phyloP scores from a whole-genome alignment of 1,140 invertebrate genomes.

The Drosophila paulistorum region DNA sequence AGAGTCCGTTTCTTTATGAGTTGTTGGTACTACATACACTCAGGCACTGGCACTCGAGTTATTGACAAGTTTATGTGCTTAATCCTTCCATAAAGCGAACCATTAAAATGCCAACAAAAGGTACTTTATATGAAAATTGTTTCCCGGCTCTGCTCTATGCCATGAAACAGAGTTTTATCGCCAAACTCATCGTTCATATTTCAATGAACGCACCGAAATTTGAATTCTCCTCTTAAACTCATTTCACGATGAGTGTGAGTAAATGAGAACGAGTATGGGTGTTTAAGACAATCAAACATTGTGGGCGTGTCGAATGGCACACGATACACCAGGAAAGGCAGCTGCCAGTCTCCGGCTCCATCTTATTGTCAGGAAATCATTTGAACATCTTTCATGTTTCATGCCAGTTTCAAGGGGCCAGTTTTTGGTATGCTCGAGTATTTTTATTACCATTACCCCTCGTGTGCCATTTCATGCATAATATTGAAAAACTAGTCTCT shows the following conservation, averaged over 20 bases:
- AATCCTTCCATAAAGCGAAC: constrained; percentile 79
- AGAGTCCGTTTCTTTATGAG: constrained; percentile 31
- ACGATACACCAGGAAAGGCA: constrained; percentile 32
- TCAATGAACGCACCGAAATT: constrained; percentile 78
- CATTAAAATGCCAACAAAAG: constrained; percentile 82
- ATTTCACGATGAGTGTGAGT: constrained; percentile 16
- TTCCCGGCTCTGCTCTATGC: constrained; percentile 28
- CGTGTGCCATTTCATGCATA: constrained; percentile 55
- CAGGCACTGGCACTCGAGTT: constrained; percentile 71
- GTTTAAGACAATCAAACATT: constrained; percentile 66
- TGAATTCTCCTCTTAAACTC: constrained; percentile 45
- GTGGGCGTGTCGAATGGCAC: constrained; percentile 66
- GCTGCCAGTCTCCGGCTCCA: constrained; percentile 24
- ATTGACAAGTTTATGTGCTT: constrained; percentile 82
- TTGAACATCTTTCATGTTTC: constrained; percentile 22
- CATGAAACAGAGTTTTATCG: constrained; percentile 58
- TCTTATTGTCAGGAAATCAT: constrained; percentile 21
- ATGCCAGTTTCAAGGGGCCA: neutral
- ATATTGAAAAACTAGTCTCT: constrained; percentile 55
- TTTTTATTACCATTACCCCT: constrained; percentile 64
- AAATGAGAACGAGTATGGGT: constrained; percentile 10
- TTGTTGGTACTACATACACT: constrained; percentile 30
- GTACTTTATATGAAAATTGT: constrained; percentile 81
- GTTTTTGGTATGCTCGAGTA: constrained; percentile 60
- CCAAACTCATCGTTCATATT: constrained; percentile 67